Conservation (phyloP, 2,797 vertebrate genomes). For the Melanotaenia pygmaea region DNA sequence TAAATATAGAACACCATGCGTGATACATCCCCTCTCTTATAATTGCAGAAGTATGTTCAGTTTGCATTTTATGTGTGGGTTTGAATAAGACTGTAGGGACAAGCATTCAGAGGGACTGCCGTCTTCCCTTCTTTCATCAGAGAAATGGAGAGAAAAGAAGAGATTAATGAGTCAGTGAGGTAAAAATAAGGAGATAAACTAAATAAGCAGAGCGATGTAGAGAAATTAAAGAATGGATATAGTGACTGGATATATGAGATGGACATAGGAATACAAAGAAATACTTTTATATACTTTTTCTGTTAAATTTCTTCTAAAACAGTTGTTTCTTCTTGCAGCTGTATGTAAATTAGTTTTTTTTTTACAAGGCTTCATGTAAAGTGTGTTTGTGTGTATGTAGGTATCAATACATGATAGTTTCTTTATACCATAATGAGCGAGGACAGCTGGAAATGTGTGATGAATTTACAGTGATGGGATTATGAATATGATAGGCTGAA, state of each 20-base stretch:
- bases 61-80: conserved; percentile 32
- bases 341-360: not conserved
- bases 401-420: conserved; percentile 39
- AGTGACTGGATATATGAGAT: not conserved
- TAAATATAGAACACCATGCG: conserved; percentile 59
- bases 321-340: conserved; percentile 16
- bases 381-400: conserved; percentile 16
- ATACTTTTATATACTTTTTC: not conserved
- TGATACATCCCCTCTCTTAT: conserved; percentile 37
- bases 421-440: conserved; percentile 38
- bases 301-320: conserved; percentile 15
- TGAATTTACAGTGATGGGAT: not conserved
- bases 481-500: not conserved
- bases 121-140: conserved; percentile 7
- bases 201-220: not conserved
- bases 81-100: conserved; percentile 28
- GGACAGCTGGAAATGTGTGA: conserved; percentile 54
- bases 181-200: conserved; percentile 10
- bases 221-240: conserved; percentile 4
- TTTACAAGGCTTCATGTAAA: not conserved
- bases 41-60: conserved; percentile 35
- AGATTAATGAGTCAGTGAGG: not conserved
- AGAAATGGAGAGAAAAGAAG: conserved; percentile 16
- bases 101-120: conserved; percentile 17
- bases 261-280: not conserved